These are phyloP conservation scores for Eudorcas thomsonii DNA, from an alignment of 2,113 vertebrate species.

Conservation along the genomic window DNA sequence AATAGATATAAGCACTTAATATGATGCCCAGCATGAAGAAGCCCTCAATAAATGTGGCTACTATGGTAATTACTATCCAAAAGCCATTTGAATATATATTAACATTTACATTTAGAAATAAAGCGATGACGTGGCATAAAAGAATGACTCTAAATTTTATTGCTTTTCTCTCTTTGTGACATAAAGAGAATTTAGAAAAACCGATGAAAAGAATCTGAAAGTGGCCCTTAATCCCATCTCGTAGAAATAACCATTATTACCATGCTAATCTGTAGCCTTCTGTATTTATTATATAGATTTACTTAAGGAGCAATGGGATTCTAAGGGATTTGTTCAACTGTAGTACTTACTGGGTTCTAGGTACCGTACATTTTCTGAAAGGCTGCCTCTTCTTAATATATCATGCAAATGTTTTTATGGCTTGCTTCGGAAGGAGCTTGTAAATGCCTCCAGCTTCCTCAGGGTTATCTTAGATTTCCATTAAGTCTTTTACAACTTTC, in stretches of 20 bases:
- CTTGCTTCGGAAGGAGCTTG: not conserved
- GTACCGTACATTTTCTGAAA: not conserved
- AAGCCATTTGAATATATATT: not conserved
- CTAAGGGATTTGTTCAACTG: not conserved
- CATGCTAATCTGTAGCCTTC: not conserved
- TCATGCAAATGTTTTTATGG: not conserved
- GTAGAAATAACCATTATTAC: not conserved
- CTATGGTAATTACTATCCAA: not conserved
- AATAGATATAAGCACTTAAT: not conserved
- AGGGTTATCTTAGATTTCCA: constrained; percentile 28
- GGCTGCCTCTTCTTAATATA: not conserved
- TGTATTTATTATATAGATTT: not conserved
- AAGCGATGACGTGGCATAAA: not conserved
- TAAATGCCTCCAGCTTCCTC: constrained; percentile 28
- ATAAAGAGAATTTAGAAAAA: not conserved
- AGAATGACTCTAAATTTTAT: not conserved
- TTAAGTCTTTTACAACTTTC: constrained; percentile 56
- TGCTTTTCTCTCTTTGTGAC: not conserved
- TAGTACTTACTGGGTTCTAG: not conserved
- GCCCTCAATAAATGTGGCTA: not conserved
- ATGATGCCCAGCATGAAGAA: not conserved
- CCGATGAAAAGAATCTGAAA: not conserved
- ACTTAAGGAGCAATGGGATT: not conserved
- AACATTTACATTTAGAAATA: not conserved
- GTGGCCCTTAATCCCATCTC: not conserved